Percentiles rank a stretch among this genome's conserved stretches.
Evolutionary conservation across 2,113 vertebrate species (phyloP).

Genomic region (Passer montanus): DNA sequence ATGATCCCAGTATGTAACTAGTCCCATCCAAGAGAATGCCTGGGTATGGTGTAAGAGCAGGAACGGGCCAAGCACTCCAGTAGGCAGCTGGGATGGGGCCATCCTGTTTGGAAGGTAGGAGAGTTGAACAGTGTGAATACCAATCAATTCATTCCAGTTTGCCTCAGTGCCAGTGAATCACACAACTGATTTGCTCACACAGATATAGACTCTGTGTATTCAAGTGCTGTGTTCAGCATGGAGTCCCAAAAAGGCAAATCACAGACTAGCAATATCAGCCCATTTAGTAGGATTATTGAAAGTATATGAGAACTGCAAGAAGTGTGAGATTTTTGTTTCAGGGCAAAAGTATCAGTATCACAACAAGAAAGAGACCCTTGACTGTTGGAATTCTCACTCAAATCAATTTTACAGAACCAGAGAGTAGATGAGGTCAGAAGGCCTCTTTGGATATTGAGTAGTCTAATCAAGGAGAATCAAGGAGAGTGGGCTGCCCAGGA

Average conservation of each 20-base stretch:
- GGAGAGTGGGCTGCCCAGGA: neutral
- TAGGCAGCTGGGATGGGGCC: neutral
- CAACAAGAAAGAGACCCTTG: neutral
- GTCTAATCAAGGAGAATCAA: neutral
- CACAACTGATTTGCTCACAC: neutral
- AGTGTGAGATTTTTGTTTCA: neutral
- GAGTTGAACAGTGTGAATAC: neutral
- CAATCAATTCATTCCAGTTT: neutral
- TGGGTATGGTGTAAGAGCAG: neutral
- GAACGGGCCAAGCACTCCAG: neutral
- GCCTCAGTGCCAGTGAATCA: neutral
- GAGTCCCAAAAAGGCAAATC: neutral
- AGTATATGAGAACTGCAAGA: neutral
- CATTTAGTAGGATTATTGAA: neutral
- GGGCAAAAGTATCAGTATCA: neutral
- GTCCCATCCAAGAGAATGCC: neutral
- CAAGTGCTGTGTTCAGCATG: neutral
- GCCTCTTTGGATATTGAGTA: neutral
- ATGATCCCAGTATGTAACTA: neutral
- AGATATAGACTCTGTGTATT: neutral
- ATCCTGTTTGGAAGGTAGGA: neutral
- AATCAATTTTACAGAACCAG: neutral
- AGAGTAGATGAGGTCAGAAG: neutral
- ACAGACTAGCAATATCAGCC: neutral
- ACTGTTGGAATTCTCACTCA: neutral